These are phyloP conservation scores for Apteryx owenii DNA, from an alignment of 2,113 vertebrate genomes.

Conservation along the genomic window DNA sequence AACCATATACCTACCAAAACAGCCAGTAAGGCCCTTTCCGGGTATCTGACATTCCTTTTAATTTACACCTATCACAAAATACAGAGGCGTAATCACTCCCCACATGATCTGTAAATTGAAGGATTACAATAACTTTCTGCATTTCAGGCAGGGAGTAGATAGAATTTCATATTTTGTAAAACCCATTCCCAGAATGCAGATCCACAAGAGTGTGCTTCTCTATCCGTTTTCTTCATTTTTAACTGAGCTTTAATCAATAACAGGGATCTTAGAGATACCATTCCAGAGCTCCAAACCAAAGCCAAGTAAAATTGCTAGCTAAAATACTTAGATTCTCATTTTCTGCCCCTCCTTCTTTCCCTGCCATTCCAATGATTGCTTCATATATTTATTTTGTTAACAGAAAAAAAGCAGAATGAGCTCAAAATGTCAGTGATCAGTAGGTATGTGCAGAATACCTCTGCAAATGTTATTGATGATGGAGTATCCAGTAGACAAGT, in stretches of 20 bases:
- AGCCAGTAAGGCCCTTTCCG: neutral
- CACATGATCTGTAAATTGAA: neutral
- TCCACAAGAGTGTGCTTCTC: neutral
- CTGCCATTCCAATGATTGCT: neutral
- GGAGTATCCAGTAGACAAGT: neutral
- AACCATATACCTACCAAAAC: neutral
- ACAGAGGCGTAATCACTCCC: neutral
- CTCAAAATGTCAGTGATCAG: neutral
- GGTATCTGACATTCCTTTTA: neutral
- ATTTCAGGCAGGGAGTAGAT: neutral
- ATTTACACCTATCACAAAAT: slow-evolving; percentile 8
- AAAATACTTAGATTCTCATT: neutral
- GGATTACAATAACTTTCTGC: neutral
- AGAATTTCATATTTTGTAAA: neutral
- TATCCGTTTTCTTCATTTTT: neutral
- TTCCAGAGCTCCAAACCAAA: neutral
- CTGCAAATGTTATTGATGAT: neutral
- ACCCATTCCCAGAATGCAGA: neutral
- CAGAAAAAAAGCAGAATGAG: neutral
- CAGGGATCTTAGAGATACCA: neutral
- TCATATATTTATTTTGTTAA: neutral
- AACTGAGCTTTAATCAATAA: neutral
- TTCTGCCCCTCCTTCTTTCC: neutral
- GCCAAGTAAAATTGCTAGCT: neutral
- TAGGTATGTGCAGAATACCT: neutral